Evolutionary conservation across 2,888 invertebrate species (phyloP).

Genomic region (Caenorhabditis imperialis): DNA sequence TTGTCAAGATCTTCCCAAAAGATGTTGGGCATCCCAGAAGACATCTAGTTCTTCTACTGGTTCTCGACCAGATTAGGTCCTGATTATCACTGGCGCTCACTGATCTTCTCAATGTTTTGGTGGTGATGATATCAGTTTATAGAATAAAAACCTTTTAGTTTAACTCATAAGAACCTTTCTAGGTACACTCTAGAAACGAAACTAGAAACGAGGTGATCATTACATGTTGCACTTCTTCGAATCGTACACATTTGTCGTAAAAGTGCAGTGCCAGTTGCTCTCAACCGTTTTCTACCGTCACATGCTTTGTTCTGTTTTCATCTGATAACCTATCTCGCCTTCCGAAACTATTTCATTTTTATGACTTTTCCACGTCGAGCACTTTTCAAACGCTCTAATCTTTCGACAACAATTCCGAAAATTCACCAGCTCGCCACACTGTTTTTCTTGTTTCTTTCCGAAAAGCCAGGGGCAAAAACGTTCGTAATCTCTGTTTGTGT

Average conservation of each 20-base stretch:
- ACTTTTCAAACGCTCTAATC: constrained; percentile 2
- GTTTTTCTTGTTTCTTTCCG: constrained; percentile 11
- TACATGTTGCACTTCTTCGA: too few relatives aligned
- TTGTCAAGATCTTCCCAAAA: too few relatives aligned
- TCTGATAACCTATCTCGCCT: constrained; percentile 8
- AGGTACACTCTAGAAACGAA: too few relatives aligned
- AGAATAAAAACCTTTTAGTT: background rate
- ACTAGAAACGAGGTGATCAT: too few relatives aligned
- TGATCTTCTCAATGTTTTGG: constrained; percentile 3
- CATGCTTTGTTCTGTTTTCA: background rate
- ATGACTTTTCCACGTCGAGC: background rate
- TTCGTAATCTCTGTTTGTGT: constrained; percentile 45
- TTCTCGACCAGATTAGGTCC: constrained; percentile 38
- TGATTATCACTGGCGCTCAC: constrained; percentile 23
- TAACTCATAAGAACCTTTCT: too few relatives aligned
- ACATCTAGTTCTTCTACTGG: too few relatives aligned
- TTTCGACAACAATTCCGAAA: constrained; percentile 28
- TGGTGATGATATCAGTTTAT: background rate
- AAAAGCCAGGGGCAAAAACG: constrained; percentile 26
- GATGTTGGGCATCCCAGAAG: too few relatives aligned
- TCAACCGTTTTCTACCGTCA: background rate
- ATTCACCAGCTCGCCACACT: constrained; percentile 4
- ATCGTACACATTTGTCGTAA: background rate
- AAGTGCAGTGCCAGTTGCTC: background rate
- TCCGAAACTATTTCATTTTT: constrained; percentile 10